These are phyloP conservation scores for Gibbula magus DNA, from an alignment of 2,888 invertebrate genomes.

Conservation along the genomic window DNA sequence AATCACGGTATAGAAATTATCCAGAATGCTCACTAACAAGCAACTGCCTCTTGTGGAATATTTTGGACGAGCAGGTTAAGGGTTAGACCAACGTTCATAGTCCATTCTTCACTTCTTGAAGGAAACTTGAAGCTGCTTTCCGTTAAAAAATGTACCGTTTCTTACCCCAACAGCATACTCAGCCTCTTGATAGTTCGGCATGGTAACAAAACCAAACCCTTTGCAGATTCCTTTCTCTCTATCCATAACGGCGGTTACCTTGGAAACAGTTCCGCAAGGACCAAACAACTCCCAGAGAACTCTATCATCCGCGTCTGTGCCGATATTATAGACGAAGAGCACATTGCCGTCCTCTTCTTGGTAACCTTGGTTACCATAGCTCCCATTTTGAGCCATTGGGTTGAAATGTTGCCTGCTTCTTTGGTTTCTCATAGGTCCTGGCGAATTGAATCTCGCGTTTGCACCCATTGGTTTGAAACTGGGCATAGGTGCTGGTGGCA, in stretches of 20 bases:
- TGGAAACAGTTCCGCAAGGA: slow-evolving; percentile 71
- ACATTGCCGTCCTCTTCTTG: slow-evolving; percentile 54
- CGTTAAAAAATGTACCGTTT: slow-evolving; percentile 70
- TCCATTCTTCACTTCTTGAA: slow-evolving; percentile 38
- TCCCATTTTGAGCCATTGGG: slow-evolving; percentile 30
- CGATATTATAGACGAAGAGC: slow-evolving; percentile 75
- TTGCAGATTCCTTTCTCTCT: slow-evolving; percentile 67
- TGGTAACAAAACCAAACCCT: slow-evolving; percentile 75
- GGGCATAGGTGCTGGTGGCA: slow-evolving; percentile 17
- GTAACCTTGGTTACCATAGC: background rate
- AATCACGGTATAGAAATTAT: too few relatives aligned
- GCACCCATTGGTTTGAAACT: slow-evolving; percentile 5
- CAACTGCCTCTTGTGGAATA: too few relatives aligned
- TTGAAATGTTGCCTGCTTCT: slow-evolving; percentile 33
- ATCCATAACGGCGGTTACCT: slow-evolving; percentile 73
- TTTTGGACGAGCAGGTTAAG: too few relatives aligned
- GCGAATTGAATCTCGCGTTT: background rate
- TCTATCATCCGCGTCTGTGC: slow-evolving; percentile 71
- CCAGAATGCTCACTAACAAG: too few relatives aligned
- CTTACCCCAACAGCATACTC: slow-evolving; percentile 69
- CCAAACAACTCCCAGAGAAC: slow-evolving; percentile 72
- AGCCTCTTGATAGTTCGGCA: slow-evolving; percentile 73
- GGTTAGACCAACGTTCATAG: too few relatives aligned
- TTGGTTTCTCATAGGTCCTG: slow-evolving; percentile 37
- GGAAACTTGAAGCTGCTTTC: slow-evolving; percentile 73